phyloP scores from a whole-genome alignment of 1,140 invertebrate species.

The Vanessa tameamea region DNA sequence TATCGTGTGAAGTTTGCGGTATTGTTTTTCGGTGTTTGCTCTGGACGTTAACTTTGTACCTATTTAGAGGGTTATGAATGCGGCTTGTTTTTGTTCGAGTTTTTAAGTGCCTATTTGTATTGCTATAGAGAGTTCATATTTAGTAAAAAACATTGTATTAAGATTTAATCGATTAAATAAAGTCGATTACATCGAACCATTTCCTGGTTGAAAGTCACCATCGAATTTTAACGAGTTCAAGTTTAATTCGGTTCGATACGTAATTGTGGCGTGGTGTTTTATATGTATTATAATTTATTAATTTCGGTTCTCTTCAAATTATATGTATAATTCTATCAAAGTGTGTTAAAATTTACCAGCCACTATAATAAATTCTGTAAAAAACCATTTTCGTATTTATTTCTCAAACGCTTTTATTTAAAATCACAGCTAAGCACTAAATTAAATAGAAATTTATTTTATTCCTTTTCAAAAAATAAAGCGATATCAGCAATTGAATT shows the following conservation, averaged over 20 bases:
- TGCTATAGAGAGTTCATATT: not conserved
- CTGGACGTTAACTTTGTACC: conserved; percentile 29
- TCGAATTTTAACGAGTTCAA: too few relatives aligned
- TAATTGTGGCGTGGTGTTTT: too few relatives aligned
- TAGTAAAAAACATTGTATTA: too few relatives aligned
- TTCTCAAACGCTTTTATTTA: not conserved
- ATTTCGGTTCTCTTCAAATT: too few relatives aligned
- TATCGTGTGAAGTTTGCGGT: conserved; percentile 41
- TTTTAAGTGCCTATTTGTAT: not conserved
- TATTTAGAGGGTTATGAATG: conserved; percentile 8
- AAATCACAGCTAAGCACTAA: not conserved
- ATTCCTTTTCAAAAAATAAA: not conserved
- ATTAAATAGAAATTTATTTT: not conserved
- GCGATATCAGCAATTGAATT: not conserved
- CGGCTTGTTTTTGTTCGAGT: not conserved
- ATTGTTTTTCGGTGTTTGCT: conserved; percentile 39
- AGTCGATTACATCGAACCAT: too few relatives aligned
- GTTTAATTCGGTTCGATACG: too few relatives aligned
- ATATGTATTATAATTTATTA: too few relatives aligned
- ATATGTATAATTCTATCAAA: too few relatives aligned
- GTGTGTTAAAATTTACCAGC: too few relatives aligned
- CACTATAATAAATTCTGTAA: too few relatives aligned
- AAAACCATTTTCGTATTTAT: not conserved
- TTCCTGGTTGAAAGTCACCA: too few relatives aligned
- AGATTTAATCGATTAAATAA: too few relatives aligned